Conservation (phyloP, 2,888 invertebrate genomes). For the Agrenia bidenticulata region DNA sequence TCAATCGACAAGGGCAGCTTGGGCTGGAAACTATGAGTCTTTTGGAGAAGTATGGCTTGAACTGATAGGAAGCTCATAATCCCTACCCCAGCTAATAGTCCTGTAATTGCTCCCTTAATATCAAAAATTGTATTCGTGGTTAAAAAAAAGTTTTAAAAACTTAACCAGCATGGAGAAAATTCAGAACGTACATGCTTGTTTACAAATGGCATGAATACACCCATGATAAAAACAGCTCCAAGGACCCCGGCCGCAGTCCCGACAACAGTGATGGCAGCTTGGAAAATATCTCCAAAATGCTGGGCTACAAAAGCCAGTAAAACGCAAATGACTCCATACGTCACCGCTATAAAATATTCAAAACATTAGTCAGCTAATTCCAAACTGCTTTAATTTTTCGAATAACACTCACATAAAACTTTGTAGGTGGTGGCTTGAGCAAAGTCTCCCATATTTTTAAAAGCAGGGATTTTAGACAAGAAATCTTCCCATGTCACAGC, state of each 20-base stretch:
- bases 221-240: slow-evolving; percentile 43
- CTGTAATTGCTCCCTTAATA: slow-evolving; percentile 42
- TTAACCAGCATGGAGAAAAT: too few relatives aligned
- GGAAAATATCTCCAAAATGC: slow-evolving; percentile 41
- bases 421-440: slow-evolving; percentile 36
- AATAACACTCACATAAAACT: slow-evolving; percentile 34
- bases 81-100: slow-evolving; percentile 31
- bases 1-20: slow-evolving; percentile 27
- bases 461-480: slow-evolving; percentile 33
- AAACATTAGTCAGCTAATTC: neutral
- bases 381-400: neutral
- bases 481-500: slow-evolving; percentile 50
- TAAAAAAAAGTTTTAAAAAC: too few relatives aligned
- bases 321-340: slow-evolving; percentile 36
- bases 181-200: slow-evolving; percentile 36
- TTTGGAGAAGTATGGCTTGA: slow-evolving; percentile 37
- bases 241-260: slow-evolving; percentile 38
- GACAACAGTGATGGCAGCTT: slow-evolving; percentile 38
- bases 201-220: slow-evolving; percentile 45
- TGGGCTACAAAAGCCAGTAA: slow-evolving; percentile 42
- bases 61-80: slow-evolving; percentile 34
- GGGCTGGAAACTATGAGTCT: slow-evolving; percentile 29
- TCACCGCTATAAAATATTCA: too few relatives aligned
- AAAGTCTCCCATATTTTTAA: slow-evolving; percentile 33
- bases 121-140: neutral